These are phyloP conservation scores for Apodemia duryi DNA, from an alignment of 2,888 invertebrate species.

Conservation along the genomic window DNA sequence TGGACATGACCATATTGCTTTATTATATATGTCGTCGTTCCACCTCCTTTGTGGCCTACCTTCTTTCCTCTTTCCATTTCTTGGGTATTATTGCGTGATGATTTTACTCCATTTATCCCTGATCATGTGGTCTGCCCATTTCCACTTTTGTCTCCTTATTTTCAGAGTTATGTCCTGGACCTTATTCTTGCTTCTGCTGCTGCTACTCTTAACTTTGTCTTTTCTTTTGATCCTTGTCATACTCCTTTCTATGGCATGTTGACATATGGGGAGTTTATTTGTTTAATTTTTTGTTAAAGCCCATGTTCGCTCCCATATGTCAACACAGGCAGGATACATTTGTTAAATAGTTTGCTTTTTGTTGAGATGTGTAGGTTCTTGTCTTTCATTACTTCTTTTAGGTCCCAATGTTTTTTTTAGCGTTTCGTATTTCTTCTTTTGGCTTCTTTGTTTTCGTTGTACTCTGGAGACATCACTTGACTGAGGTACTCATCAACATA, in stretches of 20 bases:
- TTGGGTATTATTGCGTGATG: not conserved
- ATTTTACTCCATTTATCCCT: not conserved
- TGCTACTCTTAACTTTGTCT: no score
- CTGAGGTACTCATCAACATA: slow-evolving; percentile 8
- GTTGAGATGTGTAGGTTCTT: not conserved
- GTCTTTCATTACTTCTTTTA: slow-evolving; percentile 11
- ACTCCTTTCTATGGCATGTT: not conserved
- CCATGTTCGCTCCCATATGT: no score
- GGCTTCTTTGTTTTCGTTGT: slow-evolving; percentile 13
- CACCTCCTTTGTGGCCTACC: not conserved
- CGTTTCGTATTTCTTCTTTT: not conserved
- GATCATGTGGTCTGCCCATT: not conserved
- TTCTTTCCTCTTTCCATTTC: not conserved
- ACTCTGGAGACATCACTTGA: slow-evolving; percentile 12
- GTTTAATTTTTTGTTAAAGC: not conserved
- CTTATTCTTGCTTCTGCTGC: not conserved
- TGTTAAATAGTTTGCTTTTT: no score
- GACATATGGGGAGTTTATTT: not conserved
- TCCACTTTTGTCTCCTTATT: not conserved
- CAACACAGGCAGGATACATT: no score
- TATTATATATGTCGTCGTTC: not conserved
- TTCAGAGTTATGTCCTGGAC: slow-evolving; percentile 9
- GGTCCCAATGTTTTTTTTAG: slow-evolving; percentile 10
- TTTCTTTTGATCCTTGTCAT: no score
- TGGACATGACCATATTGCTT: no score